Base-by-base conservation (phyloP, 2,113 vertebrate species). In the Passer montanus region DNA sequence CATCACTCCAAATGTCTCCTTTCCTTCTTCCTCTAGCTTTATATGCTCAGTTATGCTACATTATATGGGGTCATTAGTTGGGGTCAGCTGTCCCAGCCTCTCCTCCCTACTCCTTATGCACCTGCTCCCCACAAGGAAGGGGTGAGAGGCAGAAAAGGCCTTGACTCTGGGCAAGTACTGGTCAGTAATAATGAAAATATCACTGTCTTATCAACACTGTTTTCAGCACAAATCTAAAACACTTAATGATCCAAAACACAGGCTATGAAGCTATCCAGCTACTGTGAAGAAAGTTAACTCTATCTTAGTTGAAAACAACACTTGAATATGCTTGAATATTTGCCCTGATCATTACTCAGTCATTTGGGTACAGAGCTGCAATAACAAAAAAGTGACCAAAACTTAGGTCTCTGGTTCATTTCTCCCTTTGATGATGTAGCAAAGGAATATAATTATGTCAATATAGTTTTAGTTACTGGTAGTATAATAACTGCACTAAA, bases 71-170 rank as follows among this genome's bases (percentile, higher is more conserved):
- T 52, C 33, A 46, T 31, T 16, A 37, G 12, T 1, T 27, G 35
- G 8, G 10, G 7, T 46, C 64, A 73, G 7, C 35, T 60, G 6
- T 33, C 22, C 41, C 0, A 0, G 15, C 43, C 58, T 46, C 17
- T 2, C 23, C 30, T 78, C 20, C 9, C 12, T n/a, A 3, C 2
- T 21, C 11, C 22, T 79, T 70, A 7, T 37, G 7, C 9, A 33
- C 6, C 26, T 64, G 1, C 22, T 70, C 1, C 0, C 35, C 55
- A 20, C 8, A 41, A 33, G 28, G 11, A 18, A 7, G 5, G 7
- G 1, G 7, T 19, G 6, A 74, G 41, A 18, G 59, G 26, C 2
- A 13, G 17, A 87, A 75, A 37, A 66, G 3, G 7, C 8, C 9
- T 46, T 66, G 33, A 46, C 8, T 18, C 37, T 27, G 11, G 13